Evolutionary conservation across 1,140 invertebrate species (phyloP).

Genomic region (Phymastichus coffea): DNA sequence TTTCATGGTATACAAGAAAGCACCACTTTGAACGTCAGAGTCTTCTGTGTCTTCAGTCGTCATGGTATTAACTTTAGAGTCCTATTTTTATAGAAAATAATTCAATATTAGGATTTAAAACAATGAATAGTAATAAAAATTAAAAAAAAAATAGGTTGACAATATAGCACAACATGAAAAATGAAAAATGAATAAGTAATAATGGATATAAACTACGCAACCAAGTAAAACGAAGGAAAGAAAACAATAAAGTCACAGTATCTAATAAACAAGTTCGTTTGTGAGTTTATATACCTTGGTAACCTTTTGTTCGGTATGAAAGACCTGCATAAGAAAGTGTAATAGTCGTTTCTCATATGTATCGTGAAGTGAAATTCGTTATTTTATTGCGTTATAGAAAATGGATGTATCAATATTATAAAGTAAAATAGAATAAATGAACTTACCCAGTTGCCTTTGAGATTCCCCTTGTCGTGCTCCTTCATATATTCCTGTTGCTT

Average conservation of each 20-base stretch:
- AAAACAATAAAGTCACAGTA: too few relatives aligned
- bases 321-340: slow-evolving; percentile 44
- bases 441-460: slow-evolving; percentile 55
- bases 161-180: slow-evolving; percentile 8
- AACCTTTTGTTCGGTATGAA: slow-evolving; percentile 51
- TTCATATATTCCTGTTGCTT: slow-evolving; percentile 78
- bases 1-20: slow-evolving; percentile 73
- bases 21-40: slow-evolving; percentile 56
- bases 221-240: too few relatives aligned
- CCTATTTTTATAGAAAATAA: slow-evolving; percentile 45
- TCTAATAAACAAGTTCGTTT: too few relatives aligned
- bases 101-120: slow-evolving; percentile 11
- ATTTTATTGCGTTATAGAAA: background rate
- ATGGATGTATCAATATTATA: too few relatives aligned
- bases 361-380: too few relatives aligned
- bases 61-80: slow-evolving; percentile 63
- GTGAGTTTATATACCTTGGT: slow-evolving; percentile 47
- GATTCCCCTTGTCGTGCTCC: slow-evolving; percentile 51
- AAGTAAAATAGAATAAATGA: background rate
- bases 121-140: slow-evolving; percentile 7
- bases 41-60: slow-evolving; percentile 59
- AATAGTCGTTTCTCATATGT: slow-evolving; percentile 16
- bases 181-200: too few relatives aligned
- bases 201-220: too few relatives aligned
- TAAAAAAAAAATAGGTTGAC: background rate